phyloP scores from a whole-genome alignment of 2,888 invertebrate species.

The Cephus pygmeus region DNA sequence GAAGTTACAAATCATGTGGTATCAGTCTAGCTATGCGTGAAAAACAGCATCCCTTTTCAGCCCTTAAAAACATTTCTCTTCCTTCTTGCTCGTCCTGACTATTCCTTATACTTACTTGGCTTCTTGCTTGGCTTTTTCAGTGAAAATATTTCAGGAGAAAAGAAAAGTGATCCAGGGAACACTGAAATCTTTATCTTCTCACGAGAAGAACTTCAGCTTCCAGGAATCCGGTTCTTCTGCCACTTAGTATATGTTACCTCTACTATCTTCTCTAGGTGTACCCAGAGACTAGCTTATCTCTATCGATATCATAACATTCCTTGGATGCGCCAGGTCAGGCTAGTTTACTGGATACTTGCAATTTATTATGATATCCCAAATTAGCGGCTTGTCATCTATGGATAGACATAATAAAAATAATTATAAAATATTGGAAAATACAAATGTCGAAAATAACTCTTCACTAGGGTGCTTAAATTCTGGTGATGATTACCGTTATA shows the following conservation, averaged over 20 bases:
- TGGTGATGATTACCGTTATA: neutral
- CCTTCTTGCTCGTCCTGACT: slow-evolving; percentile 8
- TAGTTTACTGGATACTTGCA: neutral
- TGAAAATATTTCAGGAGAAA: neutral
- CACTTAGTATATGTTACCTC: neutral
- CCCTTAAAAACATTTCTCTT: slow-evolving; percentile 4
- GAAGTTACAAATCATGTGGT: slow-evolving; percentile 24
- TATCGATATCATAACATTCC: neutral
- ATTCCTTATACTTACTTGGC: neutral
- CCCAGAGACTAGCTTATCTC: neutral
- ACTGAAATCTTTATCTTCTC: slow-evolving; percentile 25
- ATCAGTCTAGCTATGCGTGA: slow-evolving; percentile 17
- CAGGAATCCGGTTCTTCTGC: neutral
- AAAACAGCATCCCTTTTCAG: neutral
- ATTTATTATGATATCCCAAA: neutral
- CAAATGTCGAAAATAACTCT: neutral
- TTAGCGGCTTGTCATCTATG: neutral
- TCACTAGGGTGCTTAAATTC: neutral
- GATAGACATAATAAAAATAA: neutral
- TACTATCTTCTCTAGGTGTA: neutral
- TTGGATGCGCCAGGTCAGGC: neutral
- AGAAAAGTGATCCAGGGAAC: slow-evolving; percentile 16
- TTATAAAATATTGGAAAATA: neutral
- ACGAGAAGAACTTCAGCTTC: neutral
- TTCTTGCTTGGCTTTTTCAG: neutral